These are phyloP conservation scores for Arenicola marina DNA, from an alignment of 2,888 invertebrate species.

Conservation along the genomic window DNA sequence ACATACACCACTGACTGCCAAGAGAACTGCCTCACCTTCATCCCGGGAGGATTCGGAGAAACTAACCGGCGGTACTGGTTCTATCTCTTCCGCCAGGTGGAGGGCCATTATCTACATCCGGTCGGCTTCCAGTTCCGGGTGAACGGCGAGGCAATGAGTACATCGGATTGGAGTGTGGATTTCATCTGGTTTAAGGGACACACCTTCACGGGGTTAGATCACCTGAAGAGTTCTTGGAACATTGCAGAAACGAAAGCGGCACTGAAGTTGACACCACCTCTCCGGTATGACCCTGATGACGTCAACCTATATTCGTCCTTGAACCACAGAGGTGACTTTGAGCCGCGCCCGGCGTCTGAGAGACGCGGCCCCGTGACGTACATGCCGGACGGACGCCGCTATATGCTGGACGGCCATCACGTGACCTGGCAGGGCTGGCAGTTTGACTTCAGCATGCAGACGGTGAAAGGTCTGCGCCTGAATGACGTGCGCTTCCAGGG, in stretches of 20 bases:
- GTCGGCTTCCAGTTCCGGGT: constrained; percentile 44
- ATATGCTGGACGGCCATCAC: constrained; percentile 41
- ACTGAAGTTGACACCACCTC: neutral
- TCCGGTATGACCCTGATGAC: neutral
- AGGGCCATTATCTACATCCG: constrained; percentile 42
- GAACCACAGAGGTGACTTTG: neutral
- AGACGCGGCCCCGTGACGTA: constrained; percentile 40
- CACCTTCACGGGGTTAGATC: neutral
- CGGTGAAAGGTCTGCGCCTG: constrained; percentile 36
- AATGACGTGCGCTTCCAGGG: constrained; percentile 33
- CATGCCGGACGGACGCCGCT: constrained; percentile 49
- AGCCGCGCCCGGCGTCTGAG: neutral
- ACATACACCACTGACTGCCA: neutral
- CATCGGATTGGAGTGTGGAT: constrained; percentile 32
- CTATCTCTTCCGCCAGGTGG: constrained; percentile 33
- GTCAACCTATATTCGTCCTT: neutral
- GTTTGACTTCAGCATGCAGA: constrained; percentile 46
- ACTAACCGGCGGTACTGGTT: constrained; percentile 5
- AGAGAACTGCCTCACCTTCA: constrained; percentile 2
- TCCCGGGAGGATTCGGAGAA: neutral
- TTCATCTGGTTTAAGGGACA: neutral
- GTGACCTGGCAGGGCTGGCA: constrained; percentile 48
- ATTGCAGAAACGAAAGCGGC: too few relatives aligned
- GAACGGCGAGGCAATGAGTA: too few relatives aligned
- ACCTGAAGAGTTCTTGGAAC: too few relatives aligned